Evolutionary conservation across 2,113 vertebrate species (phyloP), one percentile per base, ranked within the genome.

Genomic region (Vanacampus margaritifer): DNA sequence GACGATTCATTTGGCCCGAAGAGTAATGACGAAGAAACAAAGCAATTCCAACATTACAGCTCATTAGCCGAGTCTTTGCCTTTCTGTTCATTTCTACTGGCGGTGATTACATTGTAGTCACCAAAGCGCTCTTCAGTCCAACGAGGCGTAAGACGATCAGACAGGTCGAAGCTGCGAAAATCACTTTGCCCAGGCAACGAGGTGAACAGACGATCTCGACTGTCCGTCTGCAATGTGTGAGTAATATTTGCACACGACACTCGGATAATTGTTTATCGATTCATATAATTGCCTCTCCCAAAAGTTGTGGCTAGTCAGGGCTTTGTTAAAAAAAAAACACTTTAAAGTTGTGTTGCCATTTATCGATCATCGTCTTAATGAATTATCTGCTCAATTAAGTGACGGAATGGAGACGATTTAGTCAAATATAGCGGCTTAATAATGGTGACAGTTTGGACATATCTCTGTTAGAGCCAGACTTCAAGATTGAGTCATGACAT

Each of bases 401-500:
- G 26, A 28, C 11, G 21, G 2, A 26, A 5, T 24, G 51, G 23
- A 24, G n/a, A n/a, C n/a, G n/a, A n/a, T n/a, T n/a, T n/a, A n/a
- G 24, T 54, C 51, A n/a, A 21, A 10, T 9, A 53, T 53, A 50
- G 21, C 6, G 11, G 51, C 26, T 53, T 53, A 51, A 51, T 9
- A 51, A 23, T 10, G 50, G 50, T n/a, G n/a, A n/a, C 50, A 51
- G n/a, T 23, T 51, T 23, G 9, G n/a, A 23, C 45, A 48, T 19
- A 48, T 48, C 45, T 48, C 17, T 45, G 12, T 14, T 16, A 45
- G 14, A 46, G 17, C 16, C 14, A 23, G 6, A 51, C 21, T 51
- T 51, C 9, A n/a, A n/a, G n/a, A 54, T 24, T 12, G 5, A 24
- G 26, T 26, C 54, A 28, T 32, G 54, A 86, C 50, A 68, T 61